phyloP scores from a whole-genome alignment of 2,888 invertebrate species.

The Strigamia maritima region DNA sequence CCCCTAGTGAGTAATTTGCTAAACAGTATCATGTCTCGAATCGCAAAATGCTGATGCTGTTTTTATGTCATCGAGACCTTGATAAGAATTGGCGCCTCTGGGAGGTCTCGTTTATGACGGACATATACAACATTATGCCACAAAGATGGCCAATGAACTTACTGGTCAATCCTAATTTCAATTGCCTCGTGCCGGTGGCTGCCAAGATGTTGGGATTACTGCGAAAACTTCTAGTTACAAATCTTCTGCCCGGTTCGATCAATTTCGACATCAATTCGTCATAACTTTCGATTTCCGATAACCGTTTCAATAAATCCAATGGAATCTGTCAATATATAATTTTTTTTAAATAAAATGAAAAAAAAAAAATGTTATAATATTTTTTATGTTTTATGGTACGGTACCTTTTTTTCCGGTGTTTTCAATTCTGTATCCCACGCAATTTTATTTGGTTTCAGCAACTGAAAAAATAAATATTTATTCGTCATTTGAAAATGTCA shows the following conservation, averaged over 20 bases:
- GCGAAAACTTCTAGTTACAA: constrained; percentile 38
- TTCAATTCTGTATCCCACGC: not conserved
- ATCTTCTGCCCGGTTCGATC: constrained; percentile 40
- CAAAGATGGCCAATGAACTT: constrained; percentile 22
- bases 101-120: constrained; percentile 24
- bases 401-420: constrained; percentile 11
- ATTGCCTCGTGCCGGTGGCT: constrained; percentile 6
- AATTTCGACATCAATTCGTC: constrained; percentile 40
- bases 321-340: constrained; percentile 40
- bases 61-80: constrained; percentile 25
- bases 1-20: constrained; percentile 21
- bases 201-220: constrained; percentile 36
- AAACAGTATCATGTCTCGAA: constrained; percentile 4
- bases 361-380: not conserved
- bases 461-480: not conserved
- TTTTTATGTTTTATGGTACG: not conserved
- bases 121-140: not conserved
- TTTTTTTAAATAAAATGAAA: not conserved
- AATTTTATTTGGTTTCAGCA: not conserved
- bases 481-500: not conserved
- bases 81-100: constrained; percentile 34
- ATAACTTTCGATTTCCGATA: constrained; percentile 39
- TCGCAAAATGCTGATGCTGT: constrained; percentile 26
- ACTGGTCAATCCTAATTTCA: constrained; percentile 26
- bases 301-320: constrained; percentile 33